These are phyloP conservation scores for Artibeus lituratus DNA, from an alignment of 2,797 vertebrate genomes.

Conservation along the genomic window DNA sequence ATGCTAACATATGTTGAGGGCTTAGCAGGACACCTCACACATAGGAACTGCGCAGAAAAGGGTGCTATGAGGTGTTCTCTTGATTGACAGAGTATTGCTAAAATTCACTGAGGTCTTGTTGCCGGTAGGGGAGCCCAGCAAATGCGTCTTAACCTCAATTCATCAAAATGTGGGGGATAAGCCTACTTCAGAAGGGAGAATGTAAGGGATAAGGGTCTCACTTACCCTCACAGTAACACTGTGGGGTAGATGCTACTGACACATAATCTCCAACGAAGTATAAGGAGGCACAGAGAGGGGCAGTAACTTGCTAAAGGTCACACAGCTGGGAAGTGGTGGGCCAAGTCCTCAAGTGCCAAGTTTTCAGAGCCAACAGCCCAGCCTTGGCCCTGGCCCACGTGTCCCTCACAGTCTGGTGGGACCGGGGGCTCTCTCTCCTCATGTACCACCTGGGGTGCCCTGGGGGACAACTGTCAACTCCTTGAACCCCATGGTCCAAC, in stretches of 20 bases:
- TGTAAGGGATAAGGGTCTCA: not conserved
- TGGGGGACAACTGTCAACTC: not conserved
- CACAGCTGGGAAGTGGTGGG: not conserved
- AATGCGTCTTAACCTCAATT: not conserved
- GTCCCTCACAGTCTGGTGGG: not conserved
- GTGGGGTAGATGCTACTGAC: not conserved
- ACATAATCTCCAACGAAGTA: not conserved
- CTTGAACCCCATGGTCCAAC: not conserved
- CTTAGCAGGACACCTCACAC: not conserved
- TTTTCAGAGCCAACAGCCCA: not conserved
- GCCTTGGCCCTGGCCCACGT: not conserved
- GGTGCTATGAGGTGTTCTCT: not conserved
- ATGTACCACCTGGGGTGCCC: no score
- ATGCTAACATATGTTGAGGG: not conserved
- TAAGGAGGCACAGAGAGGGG: not conserved
- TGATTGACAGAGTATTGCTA: not conserved
- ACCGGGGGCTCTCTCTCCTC: not conserved
- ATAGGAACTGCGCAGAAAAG: not conserved
- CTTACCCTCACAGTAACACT: not conserved
- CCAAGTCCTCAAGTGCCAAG: not conserved
- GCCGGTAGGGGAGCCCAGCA: not conserved
- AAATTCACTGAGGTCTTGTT: not conserved
- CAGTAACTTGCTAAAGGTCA: not conserved
- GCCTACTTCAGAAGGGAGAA: not conserved
- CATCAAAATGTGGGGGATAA: not conserved